Percentiles rank a stretch among this genome's conserved stretches.
Conservation (phyloP, 64 coral and sea anemone species). For the Anthopleura sola region DNA sequence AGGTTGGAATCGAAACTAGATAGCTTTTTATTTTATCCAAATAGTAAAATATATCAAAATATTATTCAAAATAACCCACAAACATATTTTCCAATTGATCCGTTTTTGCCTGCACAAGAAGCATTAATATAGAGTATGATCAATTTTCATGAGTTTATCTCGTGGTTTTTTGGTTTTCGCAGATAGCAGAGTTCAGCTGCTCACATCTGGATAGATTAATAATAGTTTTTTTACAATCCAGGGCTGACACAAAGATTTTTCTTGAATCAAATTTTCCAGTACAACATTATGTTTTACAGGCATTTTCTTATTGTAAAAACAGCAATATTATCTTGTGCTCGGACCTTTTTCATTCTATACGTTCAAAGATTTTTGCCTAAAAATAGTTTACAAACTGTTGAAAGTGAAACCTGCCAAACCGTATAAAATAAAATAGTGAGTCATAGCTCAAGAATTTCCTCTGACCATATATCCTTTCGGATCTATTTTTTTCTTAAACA, state of each 20-base stretch:
- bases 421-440: neutral
- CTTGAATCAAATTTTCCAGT: too few relatives aligned
- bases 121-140: slow-evolving; percentile 7
- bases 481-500: neutral
- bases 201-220: neutral
- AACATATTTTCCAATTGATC: neutral
- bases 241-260: neutral
- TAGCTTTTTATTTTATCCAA: neutral
- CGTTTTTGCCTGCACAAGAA: neutral
- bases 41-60: neutral
- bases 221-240: neutral
- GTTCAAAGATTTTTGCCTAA: neutral
- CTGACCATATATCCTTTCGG: neutral
- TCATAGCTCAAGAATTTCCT: neutral
- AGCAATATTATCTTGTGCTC: too few relatives aligned
- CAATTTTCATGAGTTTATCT: slow-evolving; percentile 15
- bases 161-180: slow-evolving; percentile 6
- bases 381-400: neutral
- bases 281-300: too few relatives aligned
- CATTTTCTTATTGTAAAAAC: too few relatives aligned
- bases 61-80: neutral
- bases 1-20: too few relatives aligned
- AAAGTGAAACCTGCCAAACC: neutral
- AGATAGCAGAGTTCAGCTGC: slow-evolving; percentile 6
- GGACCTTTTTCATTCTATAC: too few relatives aligned